Evolutionary conservation across 2,797 vertebrate species (phyloP), one percentile per base, ranked within the genome.

Genomic region (Rhinogobio ventralis): DNA sequence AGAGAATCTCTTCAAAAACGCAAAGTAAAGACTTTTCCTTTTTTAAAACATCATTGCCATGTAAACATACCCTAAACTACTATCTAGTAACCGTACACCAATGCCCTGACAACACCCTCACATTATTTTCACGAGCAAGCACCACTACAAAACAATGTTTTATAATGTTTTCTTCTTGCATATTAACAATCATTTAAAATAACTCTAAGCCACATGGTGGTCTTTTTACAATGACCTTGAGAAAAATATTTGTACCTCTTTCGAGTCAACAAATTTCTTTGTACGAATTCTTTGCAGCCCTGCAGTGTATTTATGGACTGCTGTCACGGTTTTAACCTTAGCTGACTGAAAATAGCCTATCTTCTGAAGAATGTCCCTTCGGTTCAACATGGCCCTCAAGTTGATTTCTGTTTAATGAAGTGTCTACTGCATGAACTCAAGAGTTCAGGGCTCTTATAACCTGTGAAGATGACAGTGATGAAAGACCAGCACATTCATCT

Each of bases 361-460:
- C 39, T 33, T 72, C 66, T 75, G 86, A 45, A 88, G n/a, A 33
- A 92, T 90, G 86, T 79, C 53, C 55, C 42, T 85, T 71, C 87
- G 69, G 25, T 85, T 85, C 53, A 51, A 36, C 8, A 10, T 53
- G 20, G 66, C 90, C 87, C 90, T 93, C 83, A 77, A 82, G 87
- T 89, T 68, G 86, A 75, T 89, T 90, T 87, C 85, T 86, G 60
- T 91, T 86, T 87, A 91, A 93, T 90, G 82, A 91, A 94, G 91
- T 89, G 88, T 87, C 88, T 89, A 85, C 91, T 91, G 79, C 83
- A 74, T 55, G 83, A 84, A 72, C 86, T 87, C 80, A 79, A 57
- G 42, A 89, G 73, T 79, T 87, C 62, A 92, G 84, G 83, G 60
- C 60, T 72, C 79, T 60, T 19, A 79, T 66, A 78, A 76, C 73